These are phyloP conservation scores for Polydrusus cervinus DNA, from an alignment of 2,888 invertebrate genomes.

Conservation along the genomic window DNA sequence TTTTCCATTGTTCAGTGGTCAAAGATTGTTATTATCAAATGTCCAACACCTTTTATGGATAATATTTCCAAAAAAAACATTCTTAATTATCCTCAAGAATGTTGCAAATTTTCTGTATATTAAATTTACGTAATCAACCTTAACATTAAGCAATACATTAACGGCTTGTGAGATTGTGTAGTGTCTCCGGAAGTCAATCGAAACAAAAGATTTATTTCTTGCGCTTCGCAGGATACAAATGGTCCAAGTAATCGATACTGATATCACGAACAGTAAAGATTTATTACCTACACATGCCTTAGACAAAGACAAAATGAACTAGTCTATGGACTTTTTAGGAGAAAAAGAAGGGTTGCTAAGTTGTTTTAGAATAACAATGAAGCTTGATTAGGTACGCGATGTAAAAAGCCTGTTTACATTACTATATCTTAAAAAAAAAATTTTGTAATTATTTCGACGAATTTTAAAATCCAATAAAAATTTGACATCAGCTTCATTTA, in stretches of 20 bases:
- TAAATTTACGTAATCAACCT: background rate
- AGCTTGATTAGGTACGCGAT: no score
- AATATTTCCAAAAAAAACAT: no score
- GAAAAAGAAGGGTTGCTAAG: background rate
- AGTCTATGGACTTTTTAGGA: background rate
- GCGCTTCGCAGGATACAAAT: constrained; percentile 69
- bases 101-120: no score
- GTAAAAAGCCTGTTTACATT: no score
- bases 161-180: constrained; percentile 33
- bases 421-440: no score
- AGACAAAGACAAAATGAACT: constrained; percentile 54
- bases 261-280: constrained; percentile 67
- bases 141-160: constrained; percentile 45
- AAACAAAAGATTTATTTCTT: constrained; percentile 68
- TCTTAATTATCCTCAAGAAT: no score
- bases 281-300: constrained; percentile 65
- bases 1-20: no score
- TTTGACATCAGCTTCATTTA: no score
- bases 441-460: no score
- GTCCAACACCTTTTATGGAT: no score
- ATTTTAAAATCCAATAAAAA: no score
- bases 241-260: constrained; percentile 71
- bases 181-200: constrained; percentile 61
- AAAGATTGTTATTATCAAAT: no score
- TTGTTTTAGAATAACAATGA: background rate